Evolutionary conservation across 2,888 invertebrate species (phyloP).

Genomic region (Melinaea marsaeus): DNA sequence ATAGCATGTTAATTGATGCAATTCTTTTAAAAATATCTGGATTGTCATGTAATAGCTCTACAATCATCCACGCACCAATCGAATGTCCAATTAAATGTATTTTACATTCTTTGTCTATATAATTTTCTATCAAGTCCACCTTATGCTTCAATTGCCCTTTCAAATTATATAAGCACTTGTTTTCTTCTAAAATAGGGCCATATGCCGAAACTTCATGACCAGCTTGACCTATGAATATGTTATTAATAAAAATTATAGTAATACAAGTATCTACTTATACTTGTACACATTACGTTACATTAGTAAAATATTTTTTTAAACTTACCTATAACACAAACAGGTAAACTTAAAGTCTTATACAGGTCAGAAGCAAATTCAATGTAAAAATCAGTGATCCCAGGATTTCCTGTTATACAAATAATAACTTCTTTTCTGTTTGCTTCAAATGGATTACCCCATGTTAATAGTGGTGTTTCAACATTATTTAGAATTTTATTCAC

Average conservation of each 20-base stretch:
- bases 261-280: not conserved
- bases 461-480: slow-evolving; percentile 84
- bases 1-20: slow-evolving; percentile 84
- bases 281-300: not conserved
- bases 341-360: slow-evolving; percentile 79
- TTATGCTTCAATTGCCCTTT: slow-evolving; percentile 89
- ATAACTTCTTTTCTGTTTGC: slow-evolving; percentile 80
- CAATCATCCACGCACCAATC: slow-evolving; percentile 90
- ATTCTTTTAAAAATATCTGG: slow-evolving; percentile 75
- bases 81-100: slow-evolving; percentile 93
- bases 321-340: slow-evolving; percentile 88
- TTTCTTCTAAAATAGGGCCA: slow-evolving; percentile 69
- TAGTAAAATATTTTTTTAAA: slow-evolving; percentile 11
- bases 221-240: slow-evolving; percentile 82
- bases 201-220: slow-evolving; percentile 75
- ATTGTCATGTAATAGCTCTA: slow-evolving; percentile 82
- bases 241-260: slow-evolving; percentile 14
- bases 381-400: slow-evolving; percentile 91
- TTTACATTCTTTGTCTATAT: slow-evolving; percentile 83
- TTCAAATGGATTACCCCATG: slow-evolving; percentile 83
- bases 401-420: slow-evolving; percentile 91
- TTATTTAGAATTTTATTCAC: slow-evolving; percentile 72
- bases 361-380: slow-evolving; percentile 83
- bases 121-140: slow-evolving; percentile 84
- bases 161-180: slow-evolving; percentile 83